Conservation (phyloP, 2,888 invertebrate genomes). For the Neria commutata region DNA sequence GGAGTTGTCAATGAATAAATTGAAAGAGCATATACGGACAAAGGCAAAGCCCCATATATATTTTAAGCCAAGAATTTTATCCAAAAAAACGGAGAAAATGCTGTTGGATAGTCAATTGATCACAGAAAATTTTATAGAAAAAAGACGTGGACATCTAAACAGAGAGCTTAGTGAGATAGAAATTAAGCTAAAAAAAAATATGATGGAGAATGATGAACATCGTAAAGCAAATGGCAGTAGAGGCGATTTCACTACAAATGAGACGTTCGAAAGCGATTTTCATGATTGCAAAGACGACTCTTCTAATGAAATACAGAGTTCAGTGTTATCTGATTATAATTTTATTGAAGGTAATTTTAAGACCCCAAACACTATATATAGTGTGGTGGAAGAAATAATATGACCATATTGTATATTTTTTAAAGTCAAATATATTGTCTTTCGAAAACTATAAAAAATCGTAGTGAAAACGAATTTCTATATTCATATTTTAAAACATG, state of each 20-base stretch:
- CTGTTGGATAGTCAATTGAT: slow-evolving; percentile 69
- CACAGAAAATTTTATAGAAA: slow-evolving; percentile 70
- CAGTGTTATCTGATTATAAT: too few relatives aligned
- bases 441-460: too few relatives aligned
- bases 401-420: too few relatives aligned
- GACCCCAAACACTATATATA: too few relatives aligned
- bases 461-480: too few relatives aligned
- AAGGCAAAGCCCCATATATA: slow-evolving; percentile 85
- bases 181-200: slow-evolving; percentile 44
- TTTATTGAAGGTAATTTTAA: too few relatives aligned
- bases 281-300: not conserved
- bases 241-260: slow-evolving; percentile 17
- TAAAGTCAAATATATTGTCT: too few relatives aligned
- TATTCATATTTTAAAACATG: too few relatives aligned
- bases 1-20: slow-evolving; percentile 78
- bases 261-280: not conserved
- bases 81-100: slow-evolving; percentile 71
- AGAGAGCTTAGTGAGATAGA: slow-evolving; percentile 72
- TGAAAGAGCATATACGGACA: slow-evolving; percentile 85
- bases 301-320: not conserved
- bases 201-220: slow-evolving; percentile 27
- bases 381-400: too few relatives aligned
- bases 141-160: slow-evolving; percentile 69
- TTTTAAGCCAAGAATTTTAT: slow-evolving; percentile 83
- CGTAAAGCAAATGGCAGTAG: slow-evolving; percentile 27